Evolutionary conservation across 64 coral and sea anemone genomes (phyloP), one percentile per base, ranked within the genome.

Genomic region (Stylophora pistillata): DNA sequence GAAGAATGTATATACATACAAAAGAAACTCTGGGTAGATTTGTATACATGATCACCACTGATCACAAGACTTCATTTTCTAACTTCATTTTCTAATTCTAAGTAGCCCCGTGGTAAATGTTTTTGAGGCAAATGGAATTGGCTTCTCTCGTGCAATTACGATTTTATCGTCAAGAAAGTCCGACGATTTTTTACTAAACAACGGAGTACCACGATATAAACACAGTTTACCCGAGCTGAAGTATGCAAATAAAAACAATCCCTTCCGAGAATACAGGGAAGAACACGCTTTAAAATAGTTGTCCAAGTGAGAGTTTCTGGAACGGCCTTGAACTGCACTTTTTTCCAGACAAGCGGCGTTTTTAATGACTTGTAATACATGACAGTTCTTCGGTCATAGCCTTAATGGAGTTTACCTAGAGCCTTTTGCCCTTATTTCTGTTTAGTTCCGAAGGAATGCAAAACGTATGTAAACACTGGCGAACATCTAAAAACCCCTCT

Each of bases 371-470:
- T 12, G 23, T 5, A 27, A 53, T 15, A 56, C 55, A 18, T 30
- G 18, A 18, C 11, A 13, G 9, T 32, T 21, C 6, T 59, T 23
- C 21, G 15, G 32, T 5, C 54, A 68, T 84, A 47, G 21, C 15
- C n/a, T 17, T 16, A 18, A 21, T 26, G 5, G 56, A 1, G 14
- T 34, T 64, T 12, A 61, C 30, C 27, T 80, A n/a, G 17, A 53
- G 1, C 34, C 41, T 60, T 15, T 13, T 70, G 5, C 64, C 61
- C 13, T 26, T 26, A 69, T 4, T 84, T 84, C 21, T 33, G 61
- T 34, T 84, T 84, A 84, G 80, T 54, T 84, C 62, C 62, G 21
- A 68, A 84, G 80, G 80, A 84, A 84, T 84, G 80, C 33, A 84
- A 2, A 69, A 21, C 2, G 13, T 69, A 34, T 13, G 80, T 68